Base-by-base conservation (phyloP, 2,113 vertebrate species). In the Triplophysa tibetana region DNA sequence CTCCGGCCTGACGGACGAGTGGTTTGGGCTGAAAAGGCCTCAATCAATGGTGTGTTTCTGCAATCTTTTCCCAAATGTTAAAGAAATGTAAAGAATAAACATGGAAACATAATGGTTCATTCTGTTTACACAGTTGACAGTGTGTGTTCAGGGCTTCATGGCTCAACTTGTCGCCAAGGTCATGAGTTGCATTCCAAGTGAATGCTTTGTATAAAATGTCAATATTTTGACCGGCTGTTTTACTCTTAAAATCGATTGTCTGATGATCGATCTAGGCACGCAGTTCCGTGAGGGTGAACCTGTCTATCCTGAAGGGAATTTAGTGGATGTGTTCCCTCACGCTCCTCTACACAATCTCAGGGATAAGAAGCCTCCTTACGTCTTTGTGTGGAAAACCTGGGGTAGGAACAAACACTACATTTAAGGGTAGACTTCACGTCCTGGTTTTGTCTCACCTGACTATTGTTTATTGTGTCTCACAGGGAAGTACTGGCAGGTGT, bases 331-430 rank as follows among this genome's bases (percentile, higher is more conserved):
- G 6, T 38, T 38, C 33, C 33, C 33, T 38, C 33, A 38, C 33
- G 6, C 33, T 38, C 33, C 33, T 38, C 33, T 38, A 38, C 33
- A 38, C 33, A 81, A 89, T 45, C 88, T 68, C 6, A 23, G 85
- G 10, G 33, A 87, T 11, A 93, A 88, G 78, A 93, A 85, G 2
- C 94, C 94, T 1, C 89, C 78, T 19, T 98, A 96, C 48, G 95
- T 98, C 89, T 97, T 95, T 65, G 96, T 98, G 10, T 98, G 97
- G 96, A 96, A 96, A 88, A 91, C 94, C 0, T 95, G 95, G 91
- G 95, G 97, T 97, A 88, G 64, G 48, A 16, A 41, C 68, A 54
- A 8, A 4, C 13, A 48, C 7, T 56, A 23, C 74, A 21, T 58
- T n/a, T 2, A 58, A n/a, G 12, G 3, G 17, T 54, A 17, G 7